Evolutionary conservation across 2,888 invertebrate species (phyloP).

Genomic region (Drosophila differens): DNA sequence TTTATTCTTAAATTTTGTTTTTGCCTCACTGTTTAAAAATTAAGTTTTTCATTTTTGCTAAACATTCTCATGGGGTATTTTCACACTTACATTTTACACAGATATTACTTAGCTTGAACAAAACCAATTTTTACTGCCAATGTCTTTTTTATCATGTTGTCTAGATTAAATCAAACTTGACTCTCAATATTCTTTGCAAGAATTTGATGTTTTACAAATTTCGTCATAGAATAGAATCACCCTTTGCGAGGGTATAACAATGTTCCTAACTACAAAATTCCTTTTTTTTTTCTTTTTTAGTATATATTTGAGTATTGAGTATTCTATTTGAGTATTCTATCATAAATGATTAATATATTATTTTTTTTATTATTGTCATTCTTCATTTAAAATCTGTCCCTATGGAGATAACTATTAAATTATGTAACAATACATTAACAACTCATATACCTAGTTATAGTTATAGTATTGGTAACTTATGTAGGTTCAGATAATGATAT

Average conservation of each 20-base stretch:
- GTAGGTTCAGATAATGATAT: neutral
- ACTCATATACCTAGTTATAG: neutral
- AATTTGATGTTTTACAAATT: neutral
- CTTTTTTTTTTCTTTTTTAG: neutral
- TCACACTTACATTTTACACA: neutral
- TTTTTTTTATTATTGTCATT: neutral
- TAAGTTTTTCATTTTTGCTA: neutral
- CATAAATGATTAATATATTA: too few relatives aligned
- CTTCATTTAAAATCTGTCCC: neutral
- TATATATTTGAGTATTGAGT: too few relatives aligned
- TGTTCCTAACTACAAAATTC: neutral
- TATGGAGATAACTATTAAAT: neutral
- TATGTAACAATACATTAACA: neutral
- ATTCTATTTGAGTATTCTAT: too few relatives aligned
- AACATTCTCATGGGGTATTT: neutral
- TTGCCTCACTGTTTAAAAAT: neutral
- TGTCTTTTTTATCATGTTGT: neutral
- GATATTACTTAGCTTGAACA: neutral
- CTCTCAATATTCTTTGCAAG: neutral
- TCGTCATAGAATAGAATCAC: neutral
- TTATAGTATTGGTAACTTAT: too few relatives aligned
- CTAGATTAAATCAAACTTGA: neutral
- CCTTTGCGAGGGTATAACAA: neutral
- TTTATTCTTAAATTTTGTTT: neutral
- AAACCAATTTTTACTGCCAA: neutral